Conservation (phyloP, 2,113 vertebrate species). For the Sphyrna mokarran region DNA sequence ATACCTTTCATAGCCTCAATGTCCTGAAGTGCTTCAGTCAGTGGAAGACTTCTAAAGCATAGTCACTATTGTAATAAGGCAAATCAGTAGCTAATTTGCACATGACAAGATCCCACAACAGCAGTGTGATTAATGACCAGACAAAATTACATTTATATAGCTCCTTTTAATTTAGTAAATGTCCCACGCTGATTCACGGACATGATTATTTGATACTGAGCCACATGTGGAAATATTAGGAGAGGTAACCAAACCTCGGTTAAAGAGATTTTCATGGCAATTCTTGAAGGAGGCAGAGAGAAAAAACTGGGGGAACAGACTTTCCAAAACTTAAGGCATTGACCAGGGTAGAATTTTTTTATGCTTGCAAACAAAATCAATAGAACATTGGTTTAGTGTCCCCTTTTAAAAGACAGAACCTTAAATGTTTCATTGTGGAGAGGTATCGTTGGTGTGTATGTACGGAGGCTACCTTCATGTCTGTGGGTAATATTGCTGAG, state of each 20-base stretch:
- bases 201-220: not conserved
- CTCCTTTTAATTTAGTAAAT: not conserved
- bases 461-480: not conserved
- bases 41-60: not conserved
- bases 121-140: not conserved
- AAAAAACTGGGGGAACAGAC: not conserved
- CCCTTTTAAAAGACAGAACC: not conserved
- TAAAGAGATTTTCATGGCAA: not conserved
- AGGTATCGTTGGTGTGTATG: not conserved
- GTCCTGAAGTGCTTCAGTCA: not conserved
- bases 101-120: not conserved
- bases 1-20: not conserved
- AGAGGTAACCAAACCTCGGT: not conserved
- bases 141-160: not conserved
- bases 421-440: not conserved
- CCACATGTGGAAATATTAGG: not conserved
- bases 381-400: not conserved
- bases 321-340: not conserved
- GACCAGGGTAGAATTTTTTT: not conserved
- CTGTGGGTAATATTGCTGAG: not conserved
- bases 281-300: not conserved
- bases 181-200: not conserved
- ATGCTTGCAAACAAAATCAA: not conserved
- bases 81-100: not conserved
- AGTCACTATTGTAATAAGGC: not conserved